Conservation (phyloP, 35 echinoderm and acorn worm genomes). For the Anneissia japonica region DNA sequence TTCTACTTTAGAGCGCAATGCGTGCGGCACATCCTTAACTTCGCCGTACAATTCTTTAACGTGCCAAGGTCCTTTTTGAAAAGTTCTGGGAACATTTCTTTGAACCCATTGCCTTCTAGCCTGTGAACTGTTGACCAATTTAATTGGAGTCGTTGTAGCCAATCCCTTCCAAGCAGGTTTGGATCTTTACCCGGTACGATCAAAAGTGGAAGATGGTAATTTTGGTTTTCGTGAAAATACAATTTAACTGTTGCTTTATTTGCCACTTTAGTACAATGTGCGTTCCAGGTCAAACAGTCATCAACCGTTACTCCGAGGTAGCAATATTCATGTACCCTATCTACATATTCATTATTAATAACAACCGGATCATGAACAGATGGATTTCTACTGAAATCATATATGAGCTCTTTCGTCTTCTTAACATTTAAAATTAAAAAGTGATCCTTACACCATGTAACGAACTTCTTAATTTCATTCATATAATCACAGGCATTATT, state of each 20-base stretch:
- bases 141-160: constrained; percentile 12
- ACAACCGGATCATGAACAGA: too few relatives aligned
- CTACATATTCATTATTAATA: too few relatives aligned
- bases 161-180: constrained; percentile 20
- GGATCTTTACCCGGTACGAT: constrained; percentile 2
- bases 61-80: constrained; percentile 28
- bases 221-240: not conserved
- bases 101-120: not conserved
- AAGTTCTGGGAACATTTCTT: not conserved
- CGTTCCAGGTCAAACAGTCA: too few relatives aligned
- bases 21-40: constrained; percentile 12
- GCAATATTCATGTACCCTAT: too few relatives aligned
- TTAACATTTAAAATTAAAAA: not conserved
- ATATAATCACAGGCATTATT: not conserved
- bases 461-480: constrained; percentile 6
- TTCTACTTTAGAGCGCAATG: constrained; percentile 28
- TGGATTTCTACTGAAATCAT: too few relatives aligned
- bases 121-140: constrained; percentile 1
- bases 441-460: constrained; percentile 14
- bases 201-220: not conserved
- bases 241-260: too few relatives aligned
- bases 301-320: too few relatives aligned
- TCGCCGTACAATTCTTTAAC: constrained; percentile 5
- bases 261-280: too few relatives aligned
- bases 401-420: too few relatives aligned